Percentiles rank a stretch among this genome's conserved stretches.
phyloP scores from a whole-genome alignment of 2,888 invertebrate species.

The Cheiracanthium punctorium region DNA sequence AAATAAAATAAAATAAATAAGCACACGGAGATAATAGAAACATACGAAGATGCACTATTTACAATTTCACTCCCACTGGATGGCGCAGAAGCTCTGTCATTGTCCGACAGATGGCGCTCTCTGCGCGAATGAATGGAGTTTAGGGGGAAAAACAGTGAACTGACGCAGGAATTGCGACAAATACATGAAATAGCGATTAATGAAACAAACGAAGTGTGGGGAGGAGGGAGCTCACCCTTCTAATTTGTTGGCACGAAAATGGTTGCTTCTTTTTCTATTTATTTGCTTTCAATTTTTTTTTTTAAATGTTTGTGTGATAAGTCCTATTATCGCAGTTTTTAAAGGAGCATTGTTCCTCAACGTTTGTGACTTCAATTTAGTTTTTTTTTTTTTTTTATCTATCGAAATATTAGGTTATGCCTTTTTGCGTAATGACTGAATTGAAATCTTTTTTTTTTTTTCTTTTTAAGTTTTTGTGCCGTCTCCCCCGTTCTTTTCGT shows the following conservation, averaged over 20 bases:
- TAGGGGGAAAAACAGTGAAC: neutral
- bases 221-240: neutral
- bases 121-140: too few relatives aligned
- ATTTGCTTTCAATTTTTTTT: neutral
- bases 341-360: neutral
- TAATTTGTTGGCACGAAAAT: constrained; percentile 8
- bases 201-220: neutral
- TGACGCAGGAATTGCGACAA: neutral
- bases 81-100: too few relatives aligned
- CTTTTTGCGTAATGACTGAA: neutral
- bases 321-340: constrained; percentile 9
- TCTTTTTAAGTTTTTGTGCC: neutral
- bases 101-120: too few relatives aligned
- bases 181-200: constrained; percentile 9
- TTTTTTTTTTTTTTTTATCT: neutral
- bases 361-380: neutral
- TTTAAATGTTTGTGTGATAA: constrained; percentile 9
- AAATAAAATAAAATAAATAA: too few relatives aligned
- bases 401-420: neutral
- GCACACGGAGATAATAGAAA: too few relatives aligned
- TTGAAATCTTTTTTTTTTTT: neutral
- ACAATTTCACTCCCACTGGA: too few relatives aligned
- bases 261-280: neutral
- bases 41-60: too few relatives aligned
- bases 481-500: neutral